Percentiles rank a stretch among this genome's conserved stretches.
These are phyloP conservation scores for Stenopsyche tienmushanensis DNA, from an alignment of 1,140 invertebrate species.

Conservation along the genomic window DNA sequence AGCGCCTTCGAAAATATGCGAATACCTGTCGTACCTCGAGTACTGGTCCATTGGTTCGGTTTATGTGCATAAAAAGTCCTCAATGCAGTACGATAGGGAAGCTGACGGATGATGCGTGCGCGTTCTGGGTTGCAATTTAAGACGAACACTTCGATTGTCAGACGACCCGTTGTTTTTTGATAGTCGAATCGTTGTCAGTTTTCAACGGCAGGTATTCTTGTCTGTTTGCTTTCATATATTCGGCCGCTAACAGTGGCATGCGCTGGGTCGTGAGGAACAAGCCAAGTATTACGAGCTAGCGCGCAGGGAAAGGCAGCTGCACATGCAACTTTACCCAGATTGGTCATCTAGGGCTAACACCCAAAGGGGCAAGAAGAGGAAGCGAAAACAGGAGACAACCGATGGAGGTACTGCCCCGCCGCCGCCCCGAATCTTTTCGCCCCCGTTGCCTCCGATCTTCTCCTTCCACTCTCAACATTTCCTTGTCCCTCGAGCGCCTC, in stretches of 20 bases:
- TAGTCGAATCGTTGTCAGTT: slow-evolving; percentile 12
- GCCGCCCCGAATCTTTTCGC: slow-evolving; percentile 38
- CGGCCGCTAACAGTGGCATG: slow-evolving; percentile 84
- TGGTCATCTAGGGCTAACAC: slow-evolving; percentile 98
- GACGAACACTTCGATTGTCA: too few species aligned
- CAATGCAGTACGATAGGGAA: neutral
- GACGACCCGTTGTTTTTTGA: too few species aligned
- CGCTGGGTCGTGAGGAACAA: slow-evolving; percentile 96
- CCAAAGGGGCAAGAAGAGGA: slow-evolving; percentile 98
- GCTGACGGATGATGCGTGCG: too few species aligned
- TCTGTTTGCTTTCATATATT: slow-evolving; percentile 57
- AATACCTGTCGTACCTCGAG: slow-evolving; percentile 20
- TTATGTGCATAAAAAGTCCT: neutral
- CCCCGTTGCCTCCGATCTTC: slow-evolving; percentile 25
- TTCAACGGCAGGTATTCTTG: slow-evolving; percentile 29
- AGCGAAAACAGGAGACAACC: slow-evolving; percentile 96
- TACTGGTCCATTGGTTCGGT: neutral
- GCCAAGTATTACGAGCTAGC: slow-evolving; percentile 99
- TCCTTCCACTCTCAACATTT: slow-evolving; percentile 23
- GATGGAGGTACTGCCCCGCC: slow-evolving; percentile 81
- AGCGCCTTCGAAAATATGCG: slow-evolving; percentile 9
- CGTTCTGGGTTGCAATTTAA: too few species aligned
- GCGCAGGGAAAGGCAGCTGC: slow-evolving; percentile 94
- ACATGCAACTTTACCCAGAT: slow-evolving; percentile 98
- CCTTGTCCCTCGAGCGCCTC: slow-evolving; percentile 22